Evolutionary conservation across 2,797 vertebrate genomes (phyloP), one percentile per base, ranked within the genome.

Genomic region (Acanthiza pusilla): DNA sequence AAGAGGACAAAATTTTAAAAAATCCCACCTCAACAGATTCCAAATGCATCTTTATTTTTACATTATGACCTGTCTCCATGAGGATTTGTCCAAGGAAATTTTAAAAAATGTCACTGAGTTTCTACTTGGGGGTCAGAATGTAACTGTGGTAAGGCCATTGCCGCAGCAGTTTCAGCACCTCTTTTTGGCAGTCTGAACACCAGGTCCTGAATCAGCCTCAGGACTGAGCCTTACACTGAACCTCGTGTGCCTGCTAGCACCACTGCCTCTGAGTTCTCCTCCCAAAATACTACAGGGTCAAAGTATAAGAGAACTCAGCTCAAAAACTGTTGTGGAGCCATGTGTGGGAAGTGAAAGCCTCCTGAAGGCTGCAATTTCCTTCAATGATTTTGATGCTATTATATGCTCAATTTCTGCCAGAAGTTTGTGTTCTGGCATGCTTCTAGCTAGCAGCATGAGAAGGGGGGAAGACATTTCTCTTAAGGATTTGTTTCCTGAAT

Each of bases 401-500:
- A 75, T 34, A 48, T 29, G 48, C 45, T 83, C 58, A 72, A 3
- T 91, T 95, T 82, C 80, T 95, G 60, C 72, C 87, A 88, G 76
- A 88, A 85, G n/a, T 88, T 91, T 60, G 43, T 68, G n/a, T 89
- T 92, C 76, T 85, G 78, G 57, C 62, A 85, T 83, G 75, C 68
- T 89, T 43, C 50, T 80, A 71, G 43, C 34, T 77, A 89, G 57
- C 65, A 47, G 71, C 63, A 45, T 20, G n/a, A 83, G 78, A 85
- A 85, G 20, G 20, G 30, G 36, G 32, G 9, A 82, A 90, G 75
- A 45, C 9, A 47, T 72, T 83, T 83, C 58, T 89, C 75, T 74
- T 42, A 71, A 62, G 62, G 36, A 85, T 65, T 88, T 27, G 42
- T 88, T 91, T 78, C 54, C 66, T 91, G 45, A 85, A 68, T 83